Evolutionary conservation across 2,888 invertebrate genomes (phyloP), one percentile per base, ranked within the genome.

Genomic region (Allophyes oxyacanthae): DNA sequence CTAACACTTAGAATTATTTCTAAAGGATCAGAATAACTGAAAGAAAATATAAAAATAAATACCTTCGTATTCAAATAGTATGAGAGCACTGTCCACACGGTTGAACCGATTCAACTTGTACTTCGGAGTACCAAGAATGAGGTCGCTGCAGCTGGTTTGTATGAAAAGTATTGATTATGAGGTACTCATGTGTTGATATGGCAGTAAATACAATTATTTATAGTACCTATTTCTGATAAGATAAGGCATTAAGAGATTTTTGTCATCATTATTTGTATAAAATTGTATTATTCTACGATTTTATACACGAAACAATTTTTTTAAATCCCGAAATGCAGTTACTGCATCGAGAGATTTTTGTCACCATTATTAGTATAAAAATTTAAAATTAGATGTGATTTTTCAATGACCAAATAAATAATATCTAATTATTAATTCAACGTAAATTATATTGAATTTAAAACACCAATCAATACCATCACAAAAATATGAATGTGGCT

Each of bases 31-130:
- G 6, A 48, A 0, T 1, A 34, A 25, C 30, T 8, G 7, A 7
- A 30, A 33, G 7, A 6, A 7, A n/a, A n/a, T n/a, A 30, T 8
- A 5, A 36, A 28, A 36, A n/a, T 2, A 33, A 15, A 6, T 55
- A 65, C 65, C 68, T 67, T 33, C 9, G 26, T 28, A 41, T 6
- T 14, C 43, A 42, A 50, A 13, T 26, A 26, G 6, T 37, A 33
- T 14, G 32, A 8, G 10, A 36, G n/a, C 6, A 36, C 25, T 34
- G 11, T 8, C 14, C 32, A 13, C 51, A 42, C 68, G 37, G 11
- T 41, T 9, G 44, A 13, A 32, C 38, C 38, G 63, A 45, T 37
- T 32, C 15, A 57, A 49, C 32, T 40, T 28, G 32, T 49, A 14
- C 15, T 13, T 6, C 9, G 11, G 10, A 52, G 7, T 66, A 41